phyloP scores from a whole-genome alignment of 53 echinoderm and acorn worm genomes.

The Apostichopus leukothele region DNA sequence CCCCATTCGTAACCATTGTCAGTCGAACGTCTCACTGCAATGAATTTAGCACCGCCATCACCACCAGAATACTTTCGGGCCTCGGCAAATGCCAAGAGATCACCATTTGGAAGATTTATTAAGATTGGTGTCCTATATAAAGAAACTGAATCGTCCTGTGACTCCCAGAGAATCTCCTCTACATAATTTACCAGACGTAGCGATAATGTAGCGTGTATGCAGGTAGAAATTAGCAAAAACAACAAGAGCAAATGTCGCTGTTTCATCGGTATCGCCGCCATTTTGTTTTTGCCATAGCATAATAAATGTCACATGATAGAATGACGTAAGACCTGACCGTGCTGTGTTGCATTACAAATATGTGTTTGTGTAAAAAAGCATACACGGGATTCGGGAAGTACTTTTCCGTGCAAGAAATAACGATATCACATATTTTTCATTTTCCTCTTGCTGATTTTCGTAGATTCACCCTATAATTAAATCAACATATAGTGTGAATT shows the following conservation, averaged over 20 bases:
- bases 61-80: conserved; percentile 50
- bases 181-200: neutral
- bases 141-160: conserved; percentile 27
- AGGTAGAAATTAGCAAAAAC: neutral
- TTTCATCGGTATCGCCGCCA: neutral
- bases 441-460: no score
- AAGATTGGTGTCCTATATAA: conserved; percentile 62
- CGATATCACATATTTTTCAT: no score
- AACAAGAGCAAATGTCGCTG: neutral
- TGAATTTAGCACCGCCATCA: conserved; percentile 58
- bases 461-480: no score
- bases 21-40: conserved; percentile 52
- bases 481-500: no score
- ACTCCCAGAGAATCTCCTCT: conserved; percentile 49
- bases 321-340: no score
- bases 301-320: no score
- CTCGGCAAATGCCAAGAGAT: conserved; percentile 61
- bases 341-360: no score
- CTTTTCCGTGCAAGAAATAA: no score
- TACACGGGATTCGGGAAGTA: no score
- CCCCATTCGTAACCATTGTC: conserved; percentile 57
- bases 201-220: neutral
- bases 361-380: no score
- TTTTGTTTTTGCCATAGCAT: neutral
- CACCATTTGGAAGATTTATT: conserved; percentile 55